Conservation (phyloP, 2,888 invertebrate species). For the Minunthozetes semirufus region DNA sequence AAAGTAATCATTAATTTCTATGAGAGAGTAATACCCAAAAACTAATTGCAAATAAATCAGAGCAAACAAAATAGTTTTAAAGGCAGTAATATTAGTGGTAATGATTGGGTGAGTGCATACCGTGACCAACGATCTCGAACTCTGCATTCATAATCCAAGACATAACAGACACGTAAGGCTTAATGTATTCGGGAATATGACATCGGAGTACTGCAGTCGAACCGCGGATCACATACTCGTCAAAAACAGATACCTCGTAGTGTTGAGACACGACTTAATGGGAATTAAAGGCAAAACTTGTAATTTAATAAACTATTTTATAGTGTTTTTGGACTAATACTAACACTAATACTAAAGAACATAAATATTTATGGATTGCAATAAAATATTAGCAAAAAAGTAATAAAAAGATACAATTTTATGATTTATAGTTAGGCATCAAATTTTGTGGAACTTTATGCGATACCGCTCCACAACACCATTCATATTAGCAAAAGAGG, state of each 20-base stretch:
- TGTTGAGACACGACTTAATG: slow-evolving; percentile 1
- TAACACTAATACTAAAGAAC: not conserved
- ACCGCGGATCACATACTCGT: slow-evolving; percentile 17
- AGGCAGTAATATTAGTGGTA: not conserved
- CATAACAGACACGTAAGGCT: not conserved
- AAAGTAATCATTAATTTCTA: no score
- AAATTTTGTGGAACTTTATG: slow-evolving; percentile 1
- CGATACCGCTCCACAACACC: not conserved
- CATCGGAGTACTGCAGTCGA: slow-evolving; percentile 12
- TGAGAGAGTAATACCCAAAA: no score
- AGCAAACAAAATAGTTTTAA: no score
- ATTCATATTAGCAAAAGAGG: not conserved
- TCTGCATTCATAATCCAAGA: not conserved
- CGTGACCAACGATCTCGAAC: not conserved
- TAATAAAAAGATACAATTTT: not conserved
- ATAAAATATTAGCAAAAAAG: not conserved
- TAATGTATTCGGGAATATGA: slow-evolving; percentile 12
- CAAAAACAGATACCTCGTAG: slow-evolving; percentile 24
- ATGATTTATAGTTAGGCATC: slow-evolving; percentile 6
- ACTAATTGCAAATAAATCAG: no score
- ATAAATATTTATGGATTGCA: slow-evolving; percentile 9
- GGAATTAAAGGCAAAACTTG: not conserved
- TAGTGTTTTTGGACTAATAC: no score
- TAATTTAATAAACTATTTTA: not conserved
- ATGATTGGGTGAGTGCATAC: not conserved